Percentiles rank a stretch among this genome's conserved stretches.
Conservation (phyloP, 2,797 vertebrate genomes). For the Sternarchorhynchus goeldii region DNA sequence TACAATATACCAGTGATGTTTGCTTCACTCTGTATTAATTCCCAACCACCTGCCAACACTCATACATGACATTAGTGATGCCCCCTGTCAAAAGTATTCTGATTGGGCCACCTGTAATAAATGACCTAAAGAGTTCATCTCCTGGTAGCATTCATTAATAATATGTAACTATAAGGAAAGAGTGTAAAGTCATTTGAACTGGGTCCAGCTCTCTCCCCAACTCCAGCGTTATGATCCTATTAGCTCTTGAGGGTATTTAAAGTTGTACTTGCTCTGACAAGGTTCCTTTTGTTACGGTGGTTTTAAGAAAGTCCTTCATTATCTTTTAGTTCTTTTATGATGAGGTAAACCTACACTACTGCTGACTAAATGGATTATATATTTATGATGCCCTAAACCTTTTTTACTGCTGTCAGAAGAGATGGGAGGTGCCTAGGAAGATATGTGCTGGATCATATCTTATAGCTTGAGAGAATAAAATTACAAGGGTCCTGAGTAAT, state of each 20-base stretch:
- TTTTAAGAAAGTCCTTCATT: not conserved
- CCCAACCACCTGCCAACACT: not conserved
- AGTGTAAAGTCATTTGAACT: too few relatives aligned
- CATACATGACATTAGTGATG: not conserved
- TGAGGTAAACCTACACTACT: conserved; percentile 2
- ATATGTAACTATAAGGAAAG: too few relatives aligned
- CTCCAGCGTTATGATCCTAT: too few relatives aligned
- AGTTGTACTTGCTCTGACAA: not conserved
- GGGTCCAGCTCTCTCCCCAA: too few relatives aligned
- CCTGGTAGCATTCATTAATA: too few relatives aligned
- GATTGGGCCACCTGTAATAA: not conserved
- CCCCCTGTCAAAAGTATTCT: not conserved
- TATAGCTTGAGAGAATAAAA: not conserved
- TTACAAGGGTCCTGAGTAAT: not conserved
- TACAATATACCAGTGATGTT: too few relatives aligned
- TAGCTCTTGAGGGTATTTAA: not conserved
- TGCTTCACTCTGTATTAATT: not conserved
- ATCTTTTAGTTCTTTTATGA: not conserved
- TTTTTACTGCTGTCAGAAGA: not conserved
- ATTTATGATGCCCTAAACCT: not conserved
- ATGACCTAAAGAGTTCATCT: too few relatives aligned
- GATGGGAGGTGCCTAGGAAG: not conserved
- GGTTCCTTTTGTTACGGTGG: not conserved
- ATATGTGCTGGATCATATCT: not conserved
- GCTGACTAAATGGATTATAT: not conserved